Base-by-base conservation (phyloP, 1,140 invertebrate species). In the Gryllus bimaculatus region DNA sequence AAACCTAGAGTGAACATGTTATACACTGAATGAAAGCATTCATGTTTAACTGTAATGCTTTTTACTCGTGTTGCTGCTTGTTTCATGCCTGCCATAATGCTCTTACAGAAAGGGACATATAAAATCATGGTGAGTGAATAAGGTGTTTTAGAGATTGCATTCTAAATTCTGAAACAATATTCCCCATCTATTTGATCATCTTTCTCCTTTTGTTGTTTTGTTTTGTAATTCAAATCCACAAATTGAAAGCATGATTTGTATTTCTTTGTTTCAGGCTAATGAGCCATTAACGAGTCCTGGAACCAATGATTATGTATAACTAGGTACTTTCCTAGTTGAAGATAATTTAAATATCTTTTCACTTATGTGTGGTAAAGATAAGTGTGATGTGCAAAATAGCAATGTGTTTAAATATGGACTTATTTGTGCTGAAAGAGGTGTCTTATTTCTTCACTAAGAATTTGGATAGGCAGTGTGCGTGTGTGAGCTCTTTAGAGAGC, bases 201-300 rank as follows among this genome's bases (percentile, higher is more conserved):
- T 75, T 12, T 10, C 5, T 39, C 26, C 26, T 39, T 39, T 39
- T 39, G 26, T 1, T 39, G 26, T 39, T 39, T 39, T 39, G 5
- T 39, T 39, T 39, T 39, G 26, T 39, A 39, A 39, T 39, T 39
- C 5, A 1, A 39, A 39, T 39, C 26, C 26, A 39, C 26, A 39
- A 39, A 39, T 39, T 18, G 54, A 3, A 66, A 13, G 54, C 7
- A 7, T 66, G 10, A 1, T 1, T 66, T 66, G 2, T 66, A n/a
- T 66, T 66, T 2, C 84, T 83, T 85, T 81, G 86, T 89, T 87
- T 10, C 87, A 93, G 91, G 91, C 91, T 81, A 91, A 92, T 86
- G 90, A 92, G 87, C 92, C 92, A 79, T 88, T 92, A 82, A 93
- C 91, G 81, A 90, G 89, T 85, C 90, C 91, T 83, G 90, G 90